These are phyloP conservation scores for Ooceraea biroi DNA, from an alignment of 1,140 invertebrate species.

Conservation along the genomic window DNA sequence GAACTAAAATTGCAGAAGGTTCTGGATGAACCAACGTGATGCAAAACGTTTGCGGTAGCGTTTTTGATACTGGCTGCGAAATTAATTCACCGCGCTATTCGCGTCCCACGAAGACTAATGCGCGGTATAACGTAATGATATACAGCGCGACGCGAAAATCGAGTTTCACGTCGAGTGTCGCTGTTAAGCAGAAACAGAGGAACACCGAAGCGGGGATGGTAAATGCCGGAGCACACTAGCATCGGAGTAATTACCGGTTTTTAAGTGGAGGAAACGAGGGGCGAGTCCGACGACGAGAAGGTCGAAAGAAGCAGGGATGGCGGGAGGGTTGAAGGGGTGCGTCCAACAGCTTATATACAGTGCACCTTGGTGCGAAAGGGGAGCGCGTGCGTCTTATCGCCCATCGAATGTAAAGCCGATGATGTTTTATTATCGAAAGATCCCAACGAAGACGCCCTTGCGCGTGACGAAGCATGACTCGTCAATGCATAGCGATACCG, in stretches of 20 bases:
- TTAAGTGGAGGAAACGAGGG: conserved; percentile 79
- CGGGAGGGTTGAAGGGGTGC: conserved; percentile 54
- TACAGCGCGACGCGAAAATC: conserved; percentile 53
- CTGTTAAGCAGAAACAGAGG: conserved; percentile 64
- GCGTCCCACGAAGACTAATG: conserved; percentile 44
- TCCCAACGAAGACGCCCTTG: background rate
- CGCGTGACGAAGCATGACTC: conserved; percentile 2
- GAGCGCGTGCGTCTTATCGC: conserved; percentile 44
- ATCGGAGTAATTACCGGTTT: conserved; percentile 80
- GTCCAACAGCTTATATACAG: conserved; percentile 48
- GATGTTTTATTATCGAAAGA: conserved; percentile 42
- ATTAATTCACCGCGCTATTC: conserved; percentile 50
- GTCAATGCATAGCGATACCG: background rate
- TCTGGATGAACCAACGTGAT: background rate
- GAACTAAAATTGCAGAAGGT: background rate
- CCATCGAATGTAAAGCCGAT: conserved; percentile 31
- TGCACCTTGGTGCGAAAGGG: conserved; percentile 26
- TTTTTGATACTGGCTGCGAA: conserved; percentile 42
- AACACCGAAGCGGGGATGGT: conserved; percentile 71
- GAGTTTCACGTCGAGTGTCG: conserved; percentile 63
- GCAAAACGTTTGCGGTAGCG: conserved; percentile 10
- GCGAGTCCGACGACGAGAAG: conserved; percentile 68
- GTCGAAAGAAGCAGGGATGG: conserved; percentile 60
- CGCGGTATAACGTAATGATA: conserved; percentile 46
- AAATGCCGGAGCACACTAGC: conserved; percentile 72